These are phyloP conservation scores for Drosophila yakuba DNA, from an alignment of 1,140 invertebrate genomes.

Conservation along the genomic window DNA sequence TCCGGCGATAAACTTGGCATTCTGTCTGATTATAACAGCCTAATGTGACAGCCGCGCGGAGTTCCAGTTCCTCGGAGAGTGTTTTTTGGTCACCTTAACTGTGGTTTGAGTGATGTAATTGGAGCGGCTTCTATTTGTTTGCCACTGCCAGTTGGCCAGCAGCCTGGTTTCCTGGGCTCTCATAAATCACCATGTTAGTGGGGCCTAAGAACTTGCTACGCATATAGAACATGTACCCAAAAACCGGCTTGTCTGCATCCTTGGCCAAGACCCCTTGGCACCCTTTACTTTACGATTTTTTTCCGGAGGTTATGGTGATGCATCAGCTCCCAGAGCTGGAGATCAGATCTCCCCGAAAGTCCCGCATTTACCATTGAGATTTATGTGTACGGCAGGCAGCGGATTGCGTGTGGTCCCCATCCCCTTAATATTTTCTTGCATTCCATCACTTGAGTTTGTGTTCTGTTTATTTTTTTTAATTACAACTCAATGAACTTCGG, in stretches of 20 bases:
- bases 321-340: slow-evolving; percentile 38
- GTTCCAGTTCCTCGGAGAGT: slow-evolving; percentile 51
- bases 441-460: slow-evolving; percentile 17
- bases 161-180: slow-evolving; percentile 34
- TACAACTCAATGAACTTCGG: slow-evolving; percentile 78
- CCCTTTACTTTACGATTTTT: slow-evolving; percentile 40
- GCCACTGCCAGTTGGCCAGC: slow-evolving; percentile 8
- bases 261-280: slow-evolving; percentile 62
- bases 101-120: slow-evolving; percentile 80
- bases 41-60: slow-evolving; percentile 76
- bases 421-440: slow-evolving; percentile 24
- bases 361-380: slow-evolving; percentile 67
- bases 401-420: slow-evolving; percentile 67
- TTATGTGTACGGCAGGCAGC: slow-evolving; percentile 67
- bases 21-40: slow-evolving; percentile 72
- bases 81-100: slow-evolving; percentile 57
- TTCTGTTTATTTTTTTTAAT: slow-evolving; percentile 44
- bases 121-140: slow-evolving; percentile 59
- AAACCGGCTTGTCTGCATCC: slow-evolving; percentile 63
- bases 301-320: slow-evolving; percentile 57
- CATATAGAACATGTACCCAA: background rate
- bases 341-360: slow-evolving; percentile 5
- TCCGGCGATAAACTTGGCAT: slow-evolving; percentile 76
- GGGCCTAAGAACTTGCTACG: slow-evolving; percentile 22
- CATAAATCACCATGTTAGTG: slow-evolving; percentile 75